Conservation (phyloP, 2,113 vertebrate genomes). For the Sigmodon hispidus region DNA sequence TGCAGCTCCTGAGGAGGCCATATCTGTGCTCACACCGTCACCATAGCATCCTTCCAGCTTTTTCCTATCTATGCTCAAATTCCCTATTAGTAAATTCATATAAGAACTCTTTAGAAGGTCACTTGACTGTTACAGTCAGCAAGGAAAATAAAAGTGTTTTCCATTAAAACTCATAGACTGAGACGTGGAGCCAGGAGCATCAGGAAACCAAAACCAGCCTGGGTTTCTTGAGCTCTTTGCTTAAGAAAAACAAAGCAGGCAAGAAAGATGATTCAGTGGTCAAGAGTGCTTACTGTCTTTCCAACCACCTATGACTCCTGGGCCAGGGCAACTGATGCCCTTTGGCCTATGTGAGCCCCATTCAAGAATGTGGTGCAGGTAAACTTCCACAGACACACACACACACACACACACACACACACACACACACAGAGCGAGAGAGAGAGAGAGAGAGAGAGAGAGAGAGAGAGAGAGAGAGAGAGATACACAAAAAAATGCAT, state of each 20-base stretch:
- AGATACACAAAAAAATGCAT: too few species aligned
- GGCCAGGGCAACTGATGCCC: background rate
- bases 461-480: too few species aligned
- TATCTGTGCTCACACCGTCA: background rate
- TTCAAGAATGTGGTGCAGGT: background rate
- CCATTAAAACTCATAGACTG: background rate
- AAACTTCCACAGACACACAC: too few species aligned
- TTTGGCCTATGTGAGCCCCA: background rate
- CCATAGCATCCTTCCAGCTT: background rate
- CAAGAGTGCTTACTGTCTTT: background rate
- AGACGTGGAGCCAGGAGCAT: background rate
- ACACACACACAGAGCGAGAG: too few species aligned
- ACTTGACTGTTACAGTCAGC: background rate
- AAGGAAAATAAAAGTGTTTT: background rate
- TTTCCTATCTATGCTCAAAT: background rate
- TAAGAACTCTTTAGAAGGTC: background rate
- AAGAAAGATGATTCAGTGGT: background rate
- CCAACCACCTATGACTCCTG: background rate
- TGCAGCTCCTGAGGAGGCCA: background rate
- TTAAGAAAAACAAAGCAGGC: background rate
- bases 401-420: background rate
- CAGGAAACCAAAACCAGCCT: background rate
- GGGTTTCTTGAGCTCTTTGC: background rate
- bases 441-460: too few species aligned
- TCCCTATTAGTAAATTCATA: background rate